Evolutionary conservation across 1,140 invertebrate species (phyloP).

Genomic region (Apis cerana): DNA sequence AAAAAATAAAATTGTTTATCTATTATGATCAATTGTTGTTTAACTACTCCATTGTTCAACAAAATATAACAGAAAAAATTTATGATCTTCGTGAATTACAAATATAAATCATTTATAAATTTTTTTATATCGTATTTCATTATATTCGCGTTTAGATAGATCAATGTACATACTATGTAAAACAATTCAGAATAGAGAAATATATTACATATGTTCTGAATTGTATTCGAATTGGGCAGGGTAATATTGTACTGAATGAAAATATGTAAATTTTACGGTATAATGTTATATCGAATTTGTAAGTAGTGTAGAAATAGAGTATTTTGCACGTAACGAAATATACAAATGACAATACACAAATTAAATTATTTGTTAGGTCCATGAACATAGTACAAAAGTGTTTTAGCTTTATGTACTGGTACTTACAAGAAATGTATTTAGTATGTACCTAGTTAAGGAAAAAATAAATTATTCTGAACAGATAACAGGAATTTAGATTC

Average conservation of each 20-base stretch:
- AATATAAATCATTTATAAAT: conserved; percentile 5
- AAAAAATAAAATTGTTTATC: background rate
- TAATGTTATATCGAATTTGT: conserved; percentile 63
- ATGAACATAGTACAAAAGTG: conserved; percentile 75
- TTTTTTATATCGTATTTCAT: background rate
- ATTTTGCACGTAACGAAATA: conserved; percentile 51
- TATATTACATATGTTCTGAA: conserved; percentile 30
- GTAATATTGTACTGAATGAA: conserved; percentile 62
- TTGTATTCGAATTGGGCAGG: conserved; percentile 54
- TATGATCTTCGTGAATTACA: background rate
- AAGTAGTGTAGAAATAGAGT: conserved; percentile 71
- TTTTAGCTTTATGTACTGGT: conserved; percentile 76
- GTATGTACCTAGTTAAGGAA: conserved; percentile 67
- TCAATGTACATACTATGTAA: conserved; percentile 53
- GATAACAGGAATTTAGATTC: conserved; percentile 7
- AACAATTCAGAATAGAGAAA: conserved; percentile 28
- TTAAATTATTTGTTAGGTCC: conserved; percentile 73
- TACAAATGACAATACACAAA: conserved; percentile 57
- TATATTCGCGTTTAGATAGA: background rate
- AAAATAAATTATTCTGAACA: conserved; percentile 74
- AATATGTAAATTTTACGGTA: conserved; percentile 71
- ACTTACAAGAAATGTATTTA: conserved; percentile 62
- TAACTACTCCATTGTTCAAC: background rate
- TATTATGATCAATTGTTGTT: background rate
- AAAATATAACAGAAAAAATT: background rate